phyloP scores from a whole-genome alignment of 2,113 vertebrate genomes.

The Okapia johnstoni region DNA sequence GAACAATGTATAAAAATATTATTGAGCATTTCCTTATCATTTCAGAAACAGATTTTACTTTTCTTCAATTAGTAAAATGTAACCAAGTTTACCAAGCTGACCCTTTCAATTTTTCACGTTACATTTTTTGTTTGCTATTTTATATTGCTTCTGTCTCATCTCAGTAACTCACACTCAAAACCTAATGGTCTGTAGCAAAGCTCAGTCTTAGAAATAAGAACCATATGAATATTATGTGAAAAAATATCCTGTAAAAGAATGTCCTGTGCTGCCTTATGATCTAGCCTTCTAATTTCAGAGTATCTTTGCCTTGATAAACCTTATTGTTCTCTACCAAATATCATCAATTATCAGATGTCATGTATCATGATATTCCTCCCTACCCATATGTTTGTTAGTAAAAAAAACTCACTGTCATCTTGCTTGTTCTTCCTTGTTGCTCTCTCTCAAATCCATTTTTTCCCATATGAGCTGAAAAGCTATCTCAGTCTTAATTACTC shows the following conservation, averaged over 20 bases:
- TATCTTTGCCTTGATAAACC: background rate
- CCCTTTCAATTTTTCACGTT: background rate
- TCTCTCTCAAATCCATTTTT: background rate
- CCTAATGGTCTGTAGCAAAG: slow-evolving; percentile 18
- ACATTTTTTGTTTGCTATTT: background rate
- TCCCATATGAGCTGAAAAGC: background rate
- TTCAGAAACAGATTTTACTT: background rate
- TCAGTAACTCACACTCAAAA: slow-evolving; percentile 37
- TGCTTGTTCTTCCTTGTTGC: background rate
- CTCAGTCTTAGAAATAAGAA: background rate
- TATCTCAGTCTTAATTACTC: background rate
- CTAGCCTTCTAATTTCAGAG: background rate
- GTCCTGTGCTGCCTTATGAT: background rate
- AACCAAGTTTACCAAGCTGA: background rate
- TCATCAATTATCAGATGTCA: background rate
- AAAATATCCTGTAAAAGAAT: background rate
- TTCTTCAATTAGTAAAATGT: background rate
- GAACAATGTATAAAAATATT: background rate
- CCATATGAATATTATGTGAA: background rate
- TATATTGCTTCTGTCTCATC: background rate
- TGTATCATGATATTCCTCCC: background rate
- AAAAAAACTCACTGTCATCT: background rate
- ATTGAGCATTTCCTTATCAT: background rate
- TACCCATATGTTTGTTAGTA: background rate
- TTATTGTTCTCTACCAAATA: background rate